Conservation (phyloP, 2,888 invertebrate species). For the Abscondita cerata region DNA sequence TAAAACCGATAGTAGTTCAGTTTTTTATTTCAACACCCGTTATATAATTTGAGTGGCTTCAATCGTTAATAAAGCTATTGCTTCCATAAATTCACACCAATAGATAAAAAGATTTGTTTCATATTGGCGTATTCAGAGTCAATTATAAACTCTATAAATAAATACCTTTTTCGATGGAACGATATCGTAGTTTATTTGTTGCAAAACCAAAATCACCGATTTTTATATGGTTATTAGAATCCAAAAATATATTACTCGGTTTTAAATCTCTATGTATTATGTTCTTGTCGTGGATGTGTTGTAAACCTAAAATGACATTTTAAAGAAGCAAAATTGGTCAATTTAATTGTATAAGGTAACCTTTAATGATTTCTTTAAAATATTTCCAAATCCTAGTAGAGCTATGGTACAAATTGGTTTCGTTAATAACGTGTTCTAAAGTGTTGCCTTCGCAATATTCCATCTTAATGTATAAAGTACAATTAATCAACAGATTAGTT, state of each 20-base stretch:
- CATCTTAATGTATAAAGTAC: constrained; percentile 90
- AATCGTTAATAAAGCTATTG: too few relatives aligned
- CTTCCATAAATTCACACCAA: too few relatives aligned
- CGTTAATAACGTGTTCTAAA: constrained; percentile 77
- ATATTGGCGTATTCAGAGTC: too few relatives aligned
- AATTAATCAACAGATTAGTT: too few relatives aligned
- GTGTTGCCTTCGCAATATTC: constrained; percentile 98
- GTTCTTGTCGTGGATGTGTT: constrained; percentile 92
- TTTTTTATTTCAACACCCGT: too few relatives aligned
- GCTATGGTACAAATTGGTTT: constrained; percentile 72
- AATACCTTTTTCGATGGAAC: constrained; percentile 41
- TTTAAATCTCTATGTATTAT: constrained; percentile 87
- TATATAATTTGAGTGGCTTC: too few relatives aligned
- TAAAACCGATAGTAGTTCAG: too few relatives aligned
- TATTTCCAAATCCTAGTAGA: constrained; percentile 86
- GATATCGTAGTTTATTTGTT: constrained; percentile 68
- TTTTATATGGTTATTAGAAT: constrained; percentile 93
- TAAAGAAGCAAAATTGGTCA: too few relatives aligned
- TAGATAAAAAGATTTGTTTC: too few relatives aligned
- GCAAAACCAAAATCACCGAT: constrained; percentile 98
- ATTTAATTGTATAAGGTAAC: constrained; percentile 47
- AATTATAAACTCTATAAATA: too few relatives aligned
- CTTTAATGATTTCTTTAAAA: constrained; percentile 93
- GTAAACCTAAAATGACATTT: constrained; percentile 61
- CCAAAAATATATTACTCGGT: constrained; percentile 94